Conservation (phyloP, 2,797 vertebrate species). For the Phrynocephalus forsythii region DNA sequence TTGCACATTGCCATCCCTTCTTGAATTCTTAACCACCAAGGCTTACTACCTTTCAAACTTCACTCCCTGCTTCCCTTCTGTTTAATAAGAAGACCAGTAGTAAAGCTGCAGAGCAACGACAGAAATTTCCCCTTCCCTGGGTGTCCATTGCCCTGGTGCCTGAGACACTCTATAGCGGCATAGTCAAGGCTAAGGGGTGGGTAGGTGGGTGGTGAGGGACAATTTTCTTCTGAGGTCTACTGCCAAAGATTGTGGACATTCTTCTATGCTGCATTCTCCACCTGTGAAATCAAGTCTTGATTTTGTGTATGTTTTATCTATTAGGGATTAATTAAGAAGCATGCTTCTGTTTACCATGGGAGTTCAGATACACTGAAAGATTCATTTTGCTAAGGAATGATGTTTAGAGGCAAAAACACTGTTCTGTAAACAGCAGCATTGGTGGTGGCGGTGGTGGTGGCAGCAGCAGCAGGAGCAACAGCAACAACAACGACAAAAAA, state of each 20-base stretch:
- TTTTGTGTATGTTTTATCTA: no score
- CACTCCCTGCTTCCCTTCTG: neutral
- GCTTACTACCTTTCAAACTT: neutral
- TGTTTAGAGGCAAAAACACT: no score
- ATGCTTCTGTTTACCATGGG: no score
- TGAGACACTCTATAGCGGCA: neutral
- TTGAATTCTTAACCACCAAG: neutral
- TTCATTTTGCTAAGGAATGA: no score
- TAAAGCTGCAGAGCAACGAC: neutral
- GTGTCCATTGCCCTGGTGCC: neutral
- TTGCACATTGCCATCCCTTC: neutral
- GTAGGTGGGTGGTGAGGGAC: neutral
- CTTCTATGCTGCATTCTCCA: neutral
- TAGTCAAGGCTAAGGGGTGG: neutral
- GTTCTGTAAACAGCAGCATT: no score
- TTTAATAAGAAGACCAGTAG: neutral
- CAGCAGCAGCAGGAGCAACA: no score
- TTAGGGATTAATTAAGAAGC: no score
- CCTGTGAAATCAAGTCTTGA: no score
- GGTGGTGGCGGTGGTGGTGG: no score
- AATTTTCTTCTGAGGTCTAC: neutral
- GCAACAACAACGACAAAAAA: no score
- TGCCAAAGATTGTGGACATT: neutral
- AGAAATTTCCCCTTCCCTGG: neutral
- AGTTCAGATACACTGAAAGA: no score